Percentiles rank a stretch among this genome's conserved stretches.
These are phyloP conservation scores for Dolichoris vasculosae DNA, from an alignment of 1,140 invertebrate species.

Conservation along the genomic window DNA sequence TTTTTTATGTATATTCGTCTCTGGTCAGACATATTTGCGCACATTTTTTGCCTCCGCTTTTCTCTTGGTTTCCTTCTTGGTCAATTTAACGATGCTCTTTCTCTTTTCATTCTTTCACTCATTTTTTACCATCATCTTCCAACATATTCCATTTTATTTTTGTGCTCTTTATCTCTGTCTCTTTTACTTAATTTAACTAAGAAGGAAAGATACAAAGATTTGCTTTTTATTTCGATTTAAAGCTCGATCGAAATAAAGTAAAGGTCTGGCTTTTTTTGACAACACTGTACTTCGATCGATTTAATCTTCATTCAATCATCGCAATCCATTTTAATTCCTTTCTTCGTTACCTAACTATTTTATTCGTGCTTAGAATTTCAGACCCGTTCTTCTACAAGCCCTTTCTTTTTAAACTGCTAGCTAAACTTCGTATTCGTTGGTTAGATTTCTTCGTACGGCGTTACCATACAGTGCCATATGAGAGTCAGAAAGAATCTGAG, in stretches of 20 bases:
- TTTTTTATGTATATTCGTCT: conserved; percentile 45
- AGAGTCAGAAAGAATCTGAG: conserved; percentile 31
- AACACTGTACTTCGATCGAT: not conserved
- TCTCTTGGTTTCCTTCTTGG: conserved; percentile 9
- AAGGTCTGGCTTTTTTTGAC: not conserved
- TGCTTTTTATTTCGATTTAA: not conserved
- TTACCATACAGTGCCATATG: conserved; percentile 3
- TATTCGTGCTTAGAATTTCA: not conserved
- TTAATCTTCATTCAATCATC: not conserved
- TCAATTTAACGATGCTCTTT: conserved; percentile 5
- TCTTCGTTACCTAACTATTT: conserved; percentile 9
- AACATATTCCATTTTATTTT: not conserved
- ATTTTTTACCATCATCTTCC: not conserved
- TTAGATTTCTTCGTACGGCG: conserved; percentile 21
- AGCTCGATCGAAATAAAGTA: not conserved
- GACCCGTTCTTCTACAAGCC: not conserved
- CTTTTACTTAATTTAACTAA: not conserved
- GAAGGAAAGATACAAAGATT: not conserved
- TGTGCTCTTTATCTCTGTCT: not conserved
- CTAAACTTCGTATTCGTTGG: not conserved
- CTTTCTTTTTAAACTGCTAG: not conserved
- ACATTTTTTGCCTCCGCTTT: conserved; percentile 24
- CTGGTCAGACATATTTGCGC: not conserved
- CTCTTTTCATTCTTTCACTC: conserved; percentile 3
- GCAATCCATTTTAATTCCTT: conserved; percentile 27